A percentile compares a stretch with the other conserved stretches of the same genome.
phyloP scores from a whole-genome alignment of 1,140 invertebrate species.

The Solenopsis invicta region DNA sequence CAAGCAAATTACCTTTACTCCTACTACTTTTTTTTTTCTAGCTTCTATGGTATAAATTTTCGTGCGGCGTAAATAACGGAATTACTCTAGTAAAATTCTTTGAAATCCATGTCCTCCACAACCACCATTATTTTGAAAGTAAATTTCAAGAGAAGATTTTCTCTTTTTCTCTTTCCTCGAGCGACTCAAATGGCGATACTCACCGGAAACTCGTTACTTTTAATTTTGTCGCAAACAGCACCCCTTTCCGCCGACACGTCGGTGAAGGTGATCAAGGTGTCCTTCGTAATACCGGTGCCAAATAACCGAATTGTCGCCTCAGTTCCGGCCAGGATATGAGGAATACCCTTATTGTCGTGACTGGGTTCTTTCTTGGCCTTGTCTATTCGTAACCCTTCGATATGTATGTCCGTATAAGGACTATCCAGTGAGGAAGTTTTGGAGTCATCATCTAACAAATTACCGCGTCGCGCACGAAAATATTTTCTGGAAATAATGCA shows the following conservation, averaged over 20 bases:
- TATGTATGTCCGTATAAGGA: conserved; percentile 76
- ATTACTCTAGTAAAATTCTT: too few relatives aligned
- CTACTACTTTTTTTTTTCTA: too few relatives aligned
- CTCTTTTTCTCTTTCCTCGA: background rate
- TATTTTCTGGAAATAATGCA: conserved; percentile 64
- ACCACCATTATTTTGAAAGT: too few relatives aligned
- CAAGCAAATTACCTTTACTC: too few relatives aligned
- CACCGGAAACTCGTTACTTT: conserved; percentile 82
- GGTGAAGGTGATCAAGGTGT: conserved; percentile 92
- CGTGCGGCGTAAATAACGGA: too few relatives aligned
- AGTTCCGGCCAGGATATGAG: conserved; percentile 89
- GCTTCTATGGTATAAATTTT: too few relatives aligned
- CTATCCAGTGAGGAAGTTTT: conserved; percentile 6
- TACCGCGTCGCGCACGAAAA: conserved; percentile 63
- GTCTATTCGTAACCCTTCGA: conserved; percentile 89
- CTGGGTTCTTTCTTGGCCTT: conserved; percentile 88
- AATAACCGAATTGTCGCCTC: conserved; percentile 91
- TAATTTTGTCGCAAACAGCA: conserved; percentile 85
- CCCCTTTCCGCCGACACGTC: conserved; percentile 86
- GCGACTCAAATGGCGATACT: conserved; percentile 56
- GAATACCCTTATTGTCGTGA: conserved; percentile 89
- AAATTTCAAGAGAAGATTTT: too few relatives aligned
- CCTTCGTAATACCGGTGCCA: conserved; percentile 89
- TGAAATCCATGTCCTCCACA: too few relatives aligned
- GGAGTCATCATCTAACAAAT: conserved; percentile 8